Evolutionary conservation across 2,113 vertebrate genomes (phyloP).

Genomic region (Australoheros scitulus): DNA sequence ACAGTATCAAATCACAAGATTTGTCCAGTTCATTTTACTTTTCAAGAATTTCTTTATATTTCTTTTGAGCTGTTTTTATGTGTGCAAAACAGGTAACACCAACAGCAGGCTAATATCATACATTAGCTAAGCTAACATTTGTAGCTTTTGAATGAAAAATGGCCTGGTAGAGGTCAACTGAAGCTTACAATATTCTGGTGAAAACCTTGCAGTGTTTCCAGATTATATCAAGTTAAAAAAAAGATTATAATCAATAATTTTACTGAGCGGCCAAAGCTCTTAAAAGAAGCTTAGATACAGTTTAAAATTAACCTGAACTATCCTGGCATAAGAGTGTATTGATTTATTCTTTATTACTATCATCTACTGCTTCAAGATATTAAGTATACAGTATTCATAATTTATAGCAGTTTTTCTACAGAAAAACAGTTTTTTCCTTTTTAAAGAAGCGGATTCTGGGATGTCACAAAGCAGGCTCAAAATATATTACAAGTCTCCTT

Average conservation of each 20-base stretch:
- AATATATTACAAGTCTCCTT: constrained; percentile 12
- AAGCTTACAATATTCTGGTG: too few relatives aligned
- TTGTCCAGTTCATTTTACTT: background rate
- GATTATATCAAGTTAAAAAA: background rate
- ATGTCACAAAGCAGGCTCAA: background rate
- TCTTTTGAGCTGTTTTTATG: background rate
- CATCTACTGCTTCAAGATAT: background rate
- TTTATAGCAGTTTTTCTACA: background rate
- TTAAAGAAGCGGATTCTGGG: background rate
- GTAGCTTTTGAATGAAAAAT: background rate
- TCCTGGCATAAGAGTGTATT: background rate
- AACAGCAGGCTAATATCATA: background rate
- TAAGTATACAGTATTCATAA: background rate
- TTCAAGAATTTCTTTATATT: background rate
- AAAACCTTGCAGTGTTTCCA: background rate
- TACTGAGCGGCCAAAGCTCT: background rate
- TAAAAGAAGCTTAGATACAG: background rate
- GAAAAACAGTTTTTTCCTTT: background rate
- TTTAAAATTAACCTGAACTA: background rate
- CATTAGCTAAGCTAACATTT: background rate
- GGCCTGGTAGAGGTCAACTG: background rate
- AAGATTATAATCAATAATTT: background rate
- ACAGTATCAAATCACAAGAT: background rate
- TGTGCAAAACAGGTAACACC: background rate
- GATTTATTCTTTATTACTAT: background rate